Evolutionary conservation across 2,888 invertebrate species (phyloP), one percentile per base, ranked within the genome.

Genomic region (Catotricha subobsoleta): DNA sequence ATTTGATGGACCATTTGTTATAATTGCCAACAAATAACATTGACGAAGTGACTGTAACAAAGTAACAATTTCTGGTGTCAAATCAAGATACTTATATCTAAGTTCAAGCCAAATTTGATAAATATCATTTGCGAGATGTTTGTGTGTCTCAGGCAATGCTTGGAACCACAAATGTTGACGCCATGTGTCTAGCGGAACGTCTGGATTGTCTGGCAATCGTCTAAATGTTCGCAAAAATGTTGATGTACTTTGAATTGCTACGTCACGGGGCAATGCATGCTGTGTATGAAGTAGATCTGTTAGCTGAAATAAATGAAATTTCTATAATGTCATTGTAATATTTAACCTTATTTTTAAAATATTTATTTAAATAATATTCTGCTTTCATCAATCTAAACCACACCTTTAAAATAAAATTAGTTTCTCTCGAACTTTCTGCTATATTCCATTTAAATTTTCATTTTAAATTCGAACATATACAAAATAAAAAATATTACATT

Each of bases 1-100:
- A 47, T 76, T 72, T 44, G 86, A 83, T 10, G 86, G 80, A 37
- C 87, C 87, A 62, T 88, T 88, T 50, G 86, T 84, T 55, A 87
- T 82, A 52, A 88, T 67, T 49, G 76, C 84, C 51, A 87, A 66
- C 49, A 76, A 68, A 60, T 81, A 87, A 37, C 56, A 52, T 55
- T 76, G 73, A 52, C 78, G 73, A 51, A 87, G 66, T 43, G 73
- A 69, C 52, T 69, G 68, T 46, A 88, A 66, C 52, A 87, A 68
- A 46, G 71, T 68, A 50, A 74, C 66, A 45, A 80, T 74, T 49
- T 82, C 80, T 40, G 74, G 65, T 16, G 74, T 66, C 49, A 82
- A 60, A 47, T 74, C 71, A 58, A 87, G 65, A 62, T 76, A 78
- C 49, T 77, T 72, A 64, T 83, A 84, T 53, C 87, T 76, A 50